These are phyloP conservation scores for Tiliacea aurago DNA, from an alignment of 2,888 invertebrate species.

Conservation along the genomic window DNA sequence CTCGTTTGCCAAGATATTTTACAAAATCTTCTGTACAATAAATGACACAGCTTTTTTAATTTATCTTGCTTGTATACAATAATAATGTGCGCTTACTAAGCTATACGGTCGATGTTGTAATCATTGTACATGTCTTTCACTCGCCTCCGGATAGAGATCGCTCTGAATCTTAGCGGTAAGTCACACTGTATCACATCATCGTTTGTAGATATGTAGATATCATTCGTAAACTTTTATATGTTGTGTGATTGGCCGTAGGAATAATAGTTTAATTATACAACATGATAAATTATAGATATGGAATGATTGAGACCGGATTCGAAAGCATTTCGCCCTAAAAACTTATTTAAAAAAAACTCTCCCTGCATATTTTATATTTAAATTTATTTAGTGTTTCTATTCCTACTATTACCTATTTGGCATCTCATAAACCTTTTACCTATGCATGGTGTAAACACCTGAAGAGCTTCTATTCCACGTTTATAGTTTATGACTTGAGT, in stretches of 20 bases:
- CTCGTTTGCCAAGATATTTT: not conserved
- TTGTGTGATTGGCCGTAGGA: slow-evolving; percentile 1
- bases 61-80: slow-evolving; percentile 23
- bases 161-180: slow-evolving; percentile 80
- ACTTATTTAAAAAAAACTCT: not conserved
- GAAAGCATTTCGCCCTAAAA: not conserved
- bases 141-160: slow-evolving; percentile 76
- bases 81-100: slow-evolving; percentile 49
- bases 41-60: not conserved
- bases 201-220: slow-evolving; percentile 17
- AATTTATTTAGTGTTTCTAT: not conserved
- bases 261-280: not conserved
- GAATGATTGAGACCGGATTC: not conserved
- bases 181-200: slow-evolving; percentile 53
- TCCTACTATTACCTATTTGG: not conserved
- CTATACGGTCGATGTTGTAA: slow-evolving; percentile 57
- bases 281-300: too few species aligned
- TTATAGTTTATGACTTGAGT: not conserved
- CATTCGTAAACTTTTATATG: slow-evolving; percentile 9
- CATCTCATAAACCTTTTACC: too few species aligned
- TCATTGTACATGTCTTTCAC: slow-evolving; percentile 75
- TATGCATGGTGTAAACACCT: not conserved
- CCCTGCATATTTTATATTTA: too few species aligned
- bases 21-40: not conserved
- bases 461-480: not conserved